Base-by-base conservation (phyloP, 2,888 invertebrate species). In the Julus scandinavius region DNA sequence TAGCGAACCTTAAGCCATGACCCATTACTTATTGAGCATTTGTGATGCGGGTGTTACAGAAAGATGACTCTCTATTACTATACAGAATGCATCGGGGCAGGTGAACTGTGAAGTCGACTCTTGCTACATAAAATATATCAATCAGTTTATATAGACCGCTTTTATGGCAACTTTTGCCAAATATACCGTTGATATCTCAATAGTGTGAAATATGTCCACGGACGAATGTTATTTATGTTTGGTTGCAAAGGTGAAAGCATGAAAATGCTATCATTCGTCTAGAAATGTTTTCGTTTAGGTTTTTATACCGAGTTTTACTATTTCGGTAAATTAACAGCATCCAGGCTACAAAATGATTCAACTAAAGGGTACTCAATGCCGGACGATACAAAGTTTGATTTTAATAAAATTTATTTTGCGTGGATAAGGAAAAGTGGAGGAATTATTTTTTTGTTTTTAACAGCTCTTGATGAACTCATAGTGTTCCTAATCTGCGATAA, bases 11-110 rank as follows among this genome's bases (percentile, higher is more conserved):
- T 45, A 50, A 85, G 45, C 85, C 45, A 85, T 85, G 85, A 85
- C 85, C 85, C 85, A 85, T 85, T 85, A 85, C 85, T 85, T 85
- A 85, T 85, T 85, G 85, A 85, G 50, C 50, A 85, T 85, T 85
- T 49, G 54, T 85, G 85, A 85, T 50, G 85, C 38, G 45, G 49
- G 50, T 85, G 50, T 49, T 85, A 85, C 20, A 13, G 20, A 45
- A 85, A 85, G 85, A 50, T 49, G 85, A 85, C 50, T n/a, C 50
- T 11, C 49, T 20, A 41, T 85, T 41, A 41, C 85, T 41, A 15
- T 40, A 45, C n/a, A n/a, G 45, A 41, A 85, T 13, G 41, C 20
- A 9, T 45, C 45, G 85, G 49, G 50, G 85, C 85, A 85, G 50
- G 85, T 85, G 85, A 85, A 85, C 45, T 85, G 45, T 20, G 50